Conservation (phyloP, 2,888 invertebrate species). For the Epicampocera succincta region DNA sequence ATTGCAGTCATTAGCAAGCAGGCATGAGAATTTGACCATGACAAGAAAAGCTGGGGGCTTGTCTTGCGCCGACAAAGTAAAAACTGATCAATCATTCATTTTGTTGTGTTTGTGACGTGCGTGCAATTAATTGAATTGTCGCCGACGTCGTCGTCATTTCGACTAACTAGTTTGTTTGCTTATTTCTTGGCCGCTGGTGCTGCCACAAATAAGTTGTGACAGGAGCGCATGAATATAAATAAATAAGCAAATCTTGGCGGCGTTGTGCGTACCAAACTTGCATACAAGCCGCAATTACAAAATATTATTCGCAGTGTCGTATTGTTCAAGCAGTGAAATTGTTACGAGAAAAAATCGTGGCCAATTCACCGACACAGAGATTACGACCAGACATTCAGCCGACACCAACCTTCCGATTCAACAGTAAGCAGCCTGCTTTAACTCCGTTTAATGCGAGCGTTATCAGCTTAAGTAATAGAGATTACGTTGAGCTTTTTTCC, state of each 20-base stretch:
- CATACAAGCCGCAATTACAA: slow-evolving; percentile 16
- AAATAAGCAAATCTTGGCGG: background rate
- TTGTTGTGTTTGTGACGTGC: slow-evolving; percentile 36
- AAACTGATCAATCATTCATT: too few species aligned
- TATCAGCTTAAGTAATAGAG: slow-evolving; percentile 44
- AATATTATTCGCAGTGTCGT: slow-evolving; percentile 12
- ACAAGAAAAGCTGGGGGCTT: background rate
- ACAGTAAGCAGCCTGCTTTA: slow-evolving; percentile 35
- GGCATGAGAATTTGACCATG: too few species aligned
- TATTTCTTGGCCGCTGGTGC: background rate
- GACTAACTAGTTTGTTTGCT: too few species aligned
- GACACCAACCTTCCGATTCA: slow-evolving; percentile 52
- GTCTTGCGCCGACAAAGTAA: background rate
- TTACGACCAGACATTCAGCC: slow-evolving; percentile 52
- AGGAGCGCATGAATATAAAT: slow-evolving; percentile 29
- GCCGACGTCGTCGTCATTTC: too few species aligned
- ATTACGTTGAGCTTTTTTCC: slow-evolving; percentile 14
- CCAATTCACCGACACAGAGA: slow-evolving; percentile 15
- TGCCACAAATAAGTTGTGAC: slow-evolving; percentile 10
- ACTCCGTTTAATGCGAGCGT: slow-evolving; percentile 31
- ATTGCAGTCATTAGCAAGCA: too few species aligned
- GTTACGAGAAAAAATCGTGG: slow-evolving; percentile 2
- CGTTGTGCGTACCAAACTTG: slow-evolving; percentile 6
- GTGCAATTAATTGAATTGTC: slow-evolving; percentile 19
- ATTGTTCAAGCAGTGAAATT: background rate